Percentiles rank a stretch among this genome's conserved stretches.
phyloP scores from a whole-genome alignment of 2,797 vertebrate genomes.

The Cossypha polioptera region DNA sequence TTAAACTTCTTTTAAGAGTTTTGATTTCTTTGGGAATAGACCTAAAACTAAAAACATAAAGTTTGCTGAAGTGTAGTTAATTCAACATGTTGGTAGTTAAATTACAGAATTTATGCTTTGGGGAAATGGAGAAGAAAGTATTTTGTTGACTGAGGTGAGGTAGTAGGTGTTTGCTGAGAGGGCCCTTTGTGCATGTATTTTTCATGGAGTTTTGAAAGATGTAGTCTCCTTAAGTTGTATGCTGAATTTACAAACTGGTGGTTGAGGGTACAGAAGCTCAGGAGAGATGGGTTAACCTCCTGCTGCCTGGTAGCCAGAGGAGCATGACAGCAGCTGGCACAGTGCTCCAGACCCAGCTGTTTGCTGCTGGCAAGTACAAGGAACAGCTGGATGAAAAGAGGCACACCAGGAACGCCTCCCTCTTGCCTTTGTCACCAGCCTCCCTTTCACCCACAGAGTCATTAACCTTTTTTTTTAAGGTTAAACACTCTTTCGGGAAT shows the following conservation, averaged over 20 bases:
- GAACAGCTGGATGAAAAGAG: neutral
- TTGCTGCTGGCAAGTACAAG: neutral
- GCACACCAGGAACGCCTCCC: neutral
- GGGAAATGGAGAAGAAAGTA: neutral
- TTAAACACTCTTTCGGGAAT: neutral
- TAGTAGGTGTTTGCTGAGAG: neutral
- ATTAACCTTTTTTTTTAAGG: neutral
- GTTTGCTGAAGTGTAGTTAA: neutral
- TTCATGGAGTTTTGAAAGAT: neutral
- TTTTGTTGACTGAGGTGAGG: neutral
- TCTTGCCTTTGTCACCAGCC: neutral
- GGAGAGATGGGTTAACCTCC: neutral
- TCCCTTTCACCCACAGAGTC: neutral
- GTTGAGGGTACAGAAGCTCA: neutral
- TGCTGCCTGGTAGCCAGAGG: neutral
- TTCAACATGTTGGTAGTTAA: neutral
- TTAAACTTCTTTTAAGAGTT: neutral
- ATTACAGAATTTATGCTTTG: neutral
- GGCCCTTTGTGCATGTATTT: neutral
- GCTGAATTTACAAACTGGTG: neutral
- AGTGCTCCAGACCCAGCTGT: neutral
- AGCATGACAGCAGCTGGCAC: fast-evolving
- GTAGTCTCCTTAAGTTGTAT: neutral
- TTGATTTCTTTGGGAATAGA: neutral
- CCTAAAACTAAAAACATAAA: neutral